A percentile compares a stretch with the other conserved stretches of the same genome.
Conservation (phyloP, 1,140 invertebrate species). For the Papilio helenus region DNA sequence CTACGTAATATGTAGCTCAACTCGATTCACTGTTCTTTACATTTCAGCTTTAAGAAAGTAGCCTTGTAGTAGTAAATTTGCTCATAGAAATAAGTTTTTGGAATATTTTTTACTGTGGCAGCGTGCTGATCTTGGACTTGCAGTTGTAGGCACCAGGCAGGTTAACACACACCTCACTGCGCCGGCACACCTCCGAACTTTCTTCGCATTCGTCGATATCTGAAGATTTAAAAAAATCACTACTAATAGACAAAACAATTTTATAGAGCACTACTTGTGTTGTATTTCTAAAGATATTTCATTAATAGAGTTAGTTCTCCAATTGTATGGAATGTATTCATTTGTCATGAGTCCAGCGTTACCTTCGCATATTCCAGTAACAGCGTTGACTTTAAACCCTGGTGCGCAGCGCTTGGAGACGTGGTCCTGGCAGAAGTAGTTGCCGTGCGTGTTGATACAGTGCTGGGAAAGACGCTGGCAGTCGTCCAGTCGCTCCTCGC, state of each 20-base stretch:
- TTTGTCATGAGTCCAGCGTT: slow-evolving; percentile 35
- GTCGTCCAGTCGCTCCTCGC: slow-evolving; percentile 84
- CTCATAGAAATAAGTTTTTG: background rate
- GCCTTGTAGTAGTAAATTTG: no score
- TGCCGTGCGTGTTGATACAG: slow-evolving; percentile 88
- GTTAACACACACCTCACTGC: slow-evolving; percentile 88
- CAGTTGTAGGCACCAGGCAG: slow-evolving; percentile 90
- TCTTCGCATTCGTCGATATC: slow-evolving; percentile 92
- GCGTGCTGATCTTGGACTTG: slow-evolving; percentile 81
- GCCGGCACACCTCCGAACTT: slow-evolving; percentile 85
- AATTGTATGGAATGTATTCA: background rate
- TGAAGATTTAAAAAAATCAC: slow-evolving; percentile 54
- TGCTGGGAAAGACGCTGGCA: slow-evolving; percentile 86
- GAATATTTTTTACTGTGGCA: slow-evolving; percentile 67
- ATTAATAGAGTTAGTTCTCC: background rate
- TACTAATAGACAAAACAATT: no score
- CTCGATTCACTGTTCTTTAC: no score
- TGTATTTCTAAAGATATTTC: background rate
- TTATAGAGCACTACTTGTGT: background rate
- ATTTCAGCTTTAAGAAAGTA: no score
- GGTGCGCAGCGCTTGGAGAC: slow-evolving; percentile 85
- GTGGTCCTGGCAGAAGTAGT: slow-evolving; percentile 86
- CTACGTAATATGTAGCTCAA: no score
- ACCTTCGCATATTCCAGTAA: slow-evolving; percentile 84
- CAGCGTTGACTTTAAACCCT: slow-evolving; percentile 86